Base-by-base conservation (phyloP, 2,113 vertebrate genomes). In the Erythrocercus mccallii region DNA sequence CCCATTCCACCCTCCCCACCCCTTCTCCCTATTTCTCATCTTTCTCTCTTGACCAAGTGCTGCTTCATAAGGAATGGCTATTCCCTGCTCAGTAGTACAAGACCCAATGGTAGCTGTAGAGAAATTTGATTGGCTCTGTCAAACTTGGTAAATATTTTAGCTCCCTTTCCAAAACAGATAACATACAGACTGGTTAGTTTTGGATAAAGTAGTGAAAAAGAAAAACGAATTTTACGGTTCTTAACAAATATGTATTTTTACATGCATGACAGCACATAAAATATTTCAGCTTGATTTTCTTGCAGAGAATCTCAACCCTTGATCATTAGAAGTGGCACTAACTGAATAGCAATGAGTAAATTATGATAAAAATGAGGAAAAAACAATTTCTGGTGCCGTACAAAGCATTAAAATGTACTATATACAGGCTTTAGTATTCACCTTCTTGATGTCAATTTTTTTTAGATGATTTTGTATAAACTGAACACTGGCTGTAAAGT, bases 381-480 rank as follows among this genome's bases (percentile, higher is more conserved):
- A 92, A 90, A 7, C 5, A 88, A 31, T 61, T 79, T 20, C 18
- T 71, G n/a, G 37, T 71, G 33, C 23, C 21, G 3, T 71, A 74
- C 11, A 84, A 91, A 81, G 23, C 42, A 85, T 81, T 91, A 68
- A 76, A 69, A 85, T 71, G 42, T 33, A 82, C 25, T 9, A 3
- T 38, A 81, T 20, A 40, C 6, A 54, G 38, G 69, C 31, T 78
- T 51, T 35, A 76, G 42, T 72, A 94, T 95, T 97, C 73, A 98
- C 98, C 97, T 98, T 98, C 85, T 96, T 98, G 95, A 98, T 95
- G 85, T 98, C 97, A 33, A 97, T 97, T 84, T 98, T 98, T 90
- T 98, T 98, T 12, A 98, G 95, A 58, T 98, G 98, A 92, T 98
- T 98, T 71, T 98, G 98, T 96, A 98, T 97, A 92, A 98, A 98